These are phyloP conservation scores for Sporophila hypoxantha DNA, from an alignment of 2,113 vertebrate genomes.

Conservation along the genomic window DNA sequence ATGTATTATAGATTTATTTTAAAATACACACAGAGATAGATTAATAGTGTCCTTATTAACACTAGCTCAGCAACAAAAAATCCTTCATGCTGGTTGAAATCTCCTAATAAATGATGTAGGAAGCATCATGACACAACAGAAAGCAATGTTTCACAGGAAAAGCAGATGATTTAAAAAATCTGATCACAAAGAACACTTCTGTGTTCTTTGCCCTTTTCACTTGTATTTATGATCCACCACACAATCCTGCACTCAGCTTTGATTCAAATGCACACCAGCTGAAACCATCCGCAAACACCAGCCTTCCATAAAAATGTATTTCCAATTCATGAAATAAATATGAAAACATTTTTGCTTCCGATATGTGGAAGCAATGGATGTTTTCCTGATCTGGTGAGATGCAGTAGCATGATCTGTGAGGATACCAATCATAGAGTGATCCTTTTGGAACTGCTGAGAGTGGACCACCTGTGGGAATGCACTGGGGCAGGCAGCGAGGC, in stretches of 20 bases:
- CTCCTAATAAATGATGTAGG: not conserved
- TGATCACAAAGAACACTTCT: not conserved
- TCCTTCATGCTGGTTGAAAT: not conserved
- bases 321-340: not conserved
- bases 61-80: not conserved
- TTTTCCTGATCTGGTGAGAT: not conserved
- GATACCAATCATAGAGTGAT: too few relatives aligned
- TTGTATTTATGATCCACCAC: not conserved
- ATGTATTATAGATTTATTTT: not conserved
- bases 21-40: not conserved
- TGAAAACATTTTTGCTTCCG: not conserved
- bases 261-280: too few relatives aligned
- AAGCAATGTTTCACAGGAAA: not conserved
- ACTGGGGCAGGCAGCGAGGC: not conserved
- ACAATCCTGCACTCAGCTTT: not conserved
- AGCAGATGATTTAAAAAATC: not conserved
- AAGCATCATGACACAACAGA: not conserved
- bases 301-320: not conserved
- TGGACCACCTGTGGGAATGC: accelerated
- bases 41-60: not conserved
- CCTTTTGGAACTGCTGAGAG: not conserved
- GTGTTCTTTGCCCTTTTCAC: not conserved
- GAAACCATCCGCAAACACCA: not conserved
- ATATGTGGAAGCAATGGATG: not conserved
- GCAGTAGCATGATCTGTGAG: not conserved